Evolutionary conservation across 2,888 invertebrate species (phyloP).

Genomic region (Bombylius major): DNA sequence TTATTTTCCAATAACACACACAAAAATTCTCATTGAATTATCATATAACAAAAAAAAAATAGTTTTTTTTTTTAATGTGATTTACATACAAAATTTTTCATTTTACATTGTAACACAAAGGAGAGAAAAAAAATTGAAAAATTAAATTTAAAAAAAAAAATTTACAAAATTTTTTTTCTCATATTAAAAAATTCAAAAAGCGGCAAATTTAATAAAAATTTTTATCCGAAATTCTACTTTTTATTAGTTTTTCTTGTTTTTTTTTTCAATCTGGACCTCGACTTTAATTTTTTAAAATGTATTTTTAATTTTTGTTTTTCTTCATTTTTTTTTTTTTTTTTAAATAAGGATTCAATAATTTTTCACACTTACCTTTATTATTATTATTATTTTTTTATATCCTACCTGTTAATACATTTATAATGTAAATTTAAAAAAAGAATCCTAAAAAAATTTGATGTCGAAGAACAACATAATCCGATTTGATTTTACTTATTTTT

Average conservation of each 20-base stretch:
- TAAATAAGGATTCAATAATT: neutral
- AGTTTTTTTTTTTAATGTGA: too few relatives aligned
- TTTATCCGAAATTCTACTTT: slow-evolving; percentile 19
- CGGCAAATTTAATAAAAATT: slow-evolving; percentile 32
- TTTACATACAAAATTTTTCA: too few relatives aligned
- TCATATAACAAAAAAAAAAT: neutral
- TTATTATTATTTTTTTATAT: neutral
- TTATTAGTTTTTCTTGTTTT: slow-evolving; percentile 8
- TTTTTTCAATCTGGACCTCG: slow-evolving; percentile 35
- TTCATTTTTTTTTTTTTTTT: neutral
- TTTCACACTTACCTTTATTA: neutral
- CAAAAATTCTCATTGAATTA: slow-evolving; percentile 3
- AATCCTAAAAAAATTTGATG: neutral
- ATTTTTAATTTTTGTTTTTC: slow-evolving; percentile 1
- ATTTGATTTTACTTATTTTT: slow-evolving; percentile 1
- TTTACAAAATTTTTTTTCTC: neutral
- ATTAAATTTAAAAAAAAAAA: neutral
- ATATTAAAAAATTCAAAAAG: neutral
- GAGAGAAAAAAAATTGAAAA: neutral
- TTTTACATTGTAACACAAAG: too few relatives aligned
- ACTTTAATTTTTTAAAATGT: slow-evolving; percentile 16
- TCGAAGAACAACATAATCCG: slow-evolving; percentile 2
- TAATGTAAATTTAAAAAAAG: neutral
- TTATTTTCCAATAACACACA: slow-evolving; percentile 4
- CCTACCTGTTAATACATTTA: slow-evolving; percentile 2